Evolutionary conservation across 2,888 invertebrate species (phyloP).

Genomic region (Ectropis crepuscularia): DNA sequence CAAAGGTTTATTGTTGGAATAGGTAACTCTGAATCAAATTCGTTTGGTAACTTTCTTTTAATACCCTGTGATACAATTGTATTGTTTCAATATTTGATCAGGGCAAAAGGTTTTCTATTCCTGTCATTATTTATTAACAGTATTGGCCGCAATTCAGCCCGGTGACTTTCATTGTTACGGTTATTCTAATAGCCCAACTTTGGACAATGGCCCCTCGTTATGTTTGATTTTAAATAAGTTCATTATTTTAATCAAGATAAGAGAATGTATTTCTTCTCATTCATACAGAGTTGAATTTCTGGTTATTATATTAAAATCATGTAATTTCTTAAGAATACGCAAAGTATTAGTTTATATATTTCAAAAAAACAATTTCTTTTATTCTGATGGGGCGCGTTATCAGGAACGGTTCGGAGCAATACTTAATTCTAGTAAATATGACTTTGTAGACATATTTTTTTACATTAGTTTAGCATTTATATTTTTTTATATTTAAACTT

Average conservation of each 20-base stretch:
- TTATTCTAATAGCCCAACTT: constrained; percentile 53
- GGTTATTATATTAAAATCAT: too few species aligned
- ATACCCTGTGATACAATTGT: constrained; percentile 40
- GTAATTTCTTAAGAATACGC: too few species aligned
- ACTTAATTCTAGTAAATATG: too few species aligned
- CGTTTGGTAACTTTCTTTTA: not conserved
- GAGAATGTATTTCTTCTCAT: not conserved
- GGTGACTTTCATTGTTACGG: constrained; percentile 51
- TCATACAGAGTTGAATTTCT: not conserved
- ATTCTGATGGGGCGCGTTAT: too few species aligned
- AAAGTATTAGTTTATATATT: too few species aligned
- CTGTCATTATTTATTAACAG: constrained; percentile 51
- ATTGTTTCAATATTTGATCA: constrained; percentile 50
- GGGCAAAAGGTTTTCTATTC: constrained; percentile 49
- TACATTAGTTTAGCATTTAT: too few species aligned
- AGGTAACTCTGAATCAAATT: not conserved
- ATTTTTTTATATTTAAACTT: too few species aligned
- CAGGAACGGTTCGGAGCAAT: too few species aligned
- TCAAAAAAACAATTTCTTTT: too few species aligned
- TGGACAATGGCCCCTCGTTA: constrained; percentile 41
- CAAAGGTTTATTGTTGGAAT: too few species aligned
- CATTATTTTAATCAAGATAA: constrained; percentile 7
- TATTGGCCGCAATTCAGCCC: constrained; percentile 48
- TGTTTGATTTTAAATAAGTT: constrained; percentile 39
- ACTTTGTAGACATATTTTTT: too few species aligned